These are phyloP conservation scores for Hypolimnas misippus DNA, from an alignment of 2,888 invertebrate genomes.

Conservation along the genomic window DNA sequence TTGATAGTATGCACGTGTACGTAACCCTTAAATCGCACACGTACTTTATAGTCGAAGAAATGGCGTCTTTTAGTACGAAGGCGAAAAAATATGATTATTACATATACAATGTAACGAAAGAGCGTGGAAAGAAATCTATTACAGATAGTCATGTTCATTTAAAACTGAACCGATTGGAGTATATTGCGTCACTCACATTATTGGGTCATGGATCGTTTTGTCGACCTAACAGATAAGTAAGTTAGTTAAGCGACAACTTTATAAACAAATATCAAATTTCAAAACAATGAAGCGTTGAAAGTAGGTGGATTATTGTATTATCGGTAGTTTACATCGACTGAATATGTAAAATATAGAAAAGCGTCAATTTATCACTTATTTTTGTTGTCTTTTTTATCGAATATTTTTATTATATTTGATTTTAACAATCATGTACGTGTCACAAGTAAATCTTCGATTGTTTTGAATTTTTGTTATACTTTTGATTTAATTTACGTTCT, in stretches of 20 bases:
- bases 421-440: too few species aligned
- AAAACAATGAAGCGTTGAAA: background rate
- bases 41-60: background rate
- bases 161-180: constrained; percentile 34
- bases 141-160: constrained; percentile 38
- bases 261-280: background rate
- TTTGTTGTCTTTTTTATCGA: too few species aligned
- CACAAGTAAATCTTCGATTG: too few species aligned
- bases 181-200: constrained; percentile 32
- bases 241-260: background rate
- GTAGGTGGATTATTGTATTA: background rate
- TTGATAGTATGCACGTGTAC: background rate
- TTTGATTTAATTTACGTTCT: too few species aligned
- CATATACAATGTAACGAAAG: constrained; percentile 19
- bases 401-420: too few species aligned
- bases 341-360: too few species aligned
- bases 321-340: background rate
- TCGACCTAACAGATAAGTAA: constrained; percentile 30
- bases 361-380: too few species aligned
- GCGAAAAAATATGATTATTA: background rate
- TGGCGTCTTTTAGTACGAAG: background rate
- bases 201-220: constrained; percentile 27
- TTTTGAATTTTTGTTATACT: too few species aligned
- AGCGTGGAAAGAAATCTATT: constrained; percentile 23
- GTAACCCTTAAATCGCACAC: too few species aligned